These are phyloP conservation scores for Sphaeridia pumilis DNA, from an alignment of 2,888 invertebrate species.

Conservation along the genomic window DNA sequence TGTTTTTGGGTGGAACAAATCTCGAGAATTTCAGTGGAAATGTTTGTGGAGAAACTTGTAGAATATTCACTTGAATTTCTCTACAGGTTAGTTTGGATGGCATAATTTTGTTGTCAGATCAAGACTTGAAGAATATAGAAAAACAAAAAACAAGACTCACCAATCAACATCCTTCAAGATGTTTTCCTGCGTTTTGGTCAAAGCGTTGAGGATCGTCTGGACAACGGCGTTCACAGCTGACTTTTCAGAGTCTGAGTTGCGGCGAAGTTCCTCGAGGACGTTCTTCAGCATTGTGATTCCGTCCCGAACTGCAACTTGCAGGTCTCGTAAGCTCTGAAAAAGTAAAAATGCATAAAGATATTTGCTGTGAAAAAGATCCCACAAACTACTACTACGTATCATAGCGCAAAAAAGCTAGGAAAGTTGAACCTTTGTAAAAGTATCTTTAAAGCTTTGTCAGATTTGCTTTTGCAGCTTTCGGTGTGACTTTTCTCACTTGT, in stretches of 20 bases:
- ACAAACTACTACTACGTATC: too few species aligned
- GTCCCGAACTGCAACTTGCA: conserved; percentile 55
- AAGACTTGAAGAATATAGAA: too few species aligned
- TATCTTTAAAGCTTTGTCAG: background rate
- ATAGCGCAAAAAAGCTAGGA: background rate
- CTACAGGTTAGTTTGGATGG: too few species aligned
- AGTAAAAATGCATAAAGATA: too few species aligned
- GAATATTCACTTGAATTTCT: too few species aligned
- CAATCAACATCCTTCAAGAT: conserved; percentile 56
- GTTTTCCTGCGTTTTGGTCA: conserved; percentile 53
- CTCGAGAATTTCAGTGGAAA: too few species aligned
- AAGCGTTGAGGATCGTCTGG: conserved; percentile 54
- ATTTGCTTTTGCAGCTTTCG: too few species aligned
- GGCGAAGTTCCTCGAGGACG: conserved; percentile 54
- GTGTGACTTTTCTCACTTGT: too few species aligned
- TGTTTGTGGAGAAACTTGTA: too few species aligned
- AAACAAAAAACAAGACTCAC: too few species aligned
- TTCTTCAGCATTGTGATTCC: conserved; percentile 54
- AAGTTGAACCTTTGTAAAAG: background rate
- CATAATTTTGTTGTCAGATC: too few species aligned
- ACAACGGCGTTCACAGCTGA: conserved; percentile 54
- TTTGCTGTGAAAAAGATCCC: background rate
- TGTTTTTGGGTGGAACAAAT: too few species aligned
- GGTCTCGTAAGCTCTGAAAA: conserved; percentile 45
- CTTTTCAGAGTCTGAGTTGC: conserved; percentile 54